Conservation (phyloP, 2,113 vertebrate genomes). For the Sus scrofa region T2T-Sscrofa CM000812.6:196986001-196986500, state of each 20-base stretch:
- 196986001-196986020: too few relatives aligned
- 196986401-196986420: background rate
- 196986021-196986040: too few relatives aligned
- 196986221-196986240: background rate
- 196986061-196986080: too few relatives aligned
- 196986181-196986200: background rate
- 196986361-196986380: background rate
- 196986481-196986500: background rate
- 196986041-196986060: too few relatives aligned
- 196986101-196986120: background rate
- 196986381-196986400: conserved; percentile 4
- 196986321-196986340: conserved; percentile 60
- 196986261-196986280: conserved; percentile 45
- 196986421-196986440: background rate
- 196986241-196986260: conserved; percentile 7
- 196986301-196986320: conserved; percentile 71
- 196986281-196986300: conserved; percentile 48
- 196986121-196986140: conserved; percentile 11
- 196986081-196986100: too few relatives aligned
- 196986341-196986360: conserved; percentile 63
- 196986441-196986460: background rate
- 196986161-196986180: background rate
- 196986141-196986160: background rate
- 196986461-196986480: background rate
- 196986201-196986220: background rate